Percentiles rank a stretch among this genome's conserved stretches.
Conservation (phyloP, 2,113 vertebrate genomes). For the Puffinus mauretanicus region DNA sequence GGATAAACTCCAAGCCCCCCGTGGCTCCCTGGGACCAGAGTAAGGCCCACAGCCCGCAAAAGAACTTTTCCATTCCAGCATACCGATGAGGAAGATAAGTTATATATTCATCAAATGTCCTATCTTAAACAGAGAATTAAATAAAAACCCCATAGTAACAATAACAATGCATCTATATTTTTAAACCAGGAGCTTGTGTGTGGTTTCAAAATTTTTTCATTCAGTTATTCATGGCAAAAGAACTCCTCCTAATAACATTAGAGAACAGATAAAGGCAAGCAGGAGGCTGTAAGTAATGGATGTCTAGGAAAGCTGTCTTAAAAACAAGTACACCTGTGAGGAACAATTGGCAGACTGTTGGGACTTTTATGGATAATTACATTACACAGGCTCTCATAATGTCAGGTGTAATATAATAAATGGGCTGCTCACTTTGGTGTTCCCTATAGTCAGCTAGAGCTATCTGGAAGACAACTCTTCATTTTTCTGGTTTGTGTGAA, state of each 20-base stretch:
- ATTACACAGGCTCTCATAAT: constrained; percentile 31
- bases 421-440: not conserved
- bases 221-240: not conserved
- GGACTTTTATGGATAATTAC: constrained; percentile 42
- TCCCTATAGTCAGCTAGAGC: constrained; percentile 27
- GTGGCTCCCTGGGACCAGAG: not conserved
- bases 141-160: not conserved
- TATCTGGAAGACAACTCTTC: not conserved
- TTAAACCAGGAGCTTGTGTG: not conserved
- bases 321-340: constrained; percentile 29
- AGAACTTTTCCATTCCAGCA: not conserved
- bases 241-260: not conserved
- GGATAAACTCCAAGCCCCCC: not conserved
- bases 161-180: not conserved
- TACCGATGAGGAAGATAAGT: not conserved
- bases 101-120: not conserved
- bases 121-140: not conserved
- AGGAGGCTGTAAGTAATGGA: not conserved
- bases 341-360: not conserved
- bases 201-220: not conserved
- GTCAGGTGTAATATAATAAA: constrained; percentile 57
- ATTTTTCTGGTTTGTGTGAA: constrained; percentile 24
- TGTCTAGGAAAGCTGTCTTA: constrained; percentile 14
- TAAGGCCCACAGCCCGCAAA: not conserved
- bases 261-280: not conserved